Base-by-base conservation (phyloP, 2,113 vertebrate genomes). In the Syngnathus floridae region DNA sequence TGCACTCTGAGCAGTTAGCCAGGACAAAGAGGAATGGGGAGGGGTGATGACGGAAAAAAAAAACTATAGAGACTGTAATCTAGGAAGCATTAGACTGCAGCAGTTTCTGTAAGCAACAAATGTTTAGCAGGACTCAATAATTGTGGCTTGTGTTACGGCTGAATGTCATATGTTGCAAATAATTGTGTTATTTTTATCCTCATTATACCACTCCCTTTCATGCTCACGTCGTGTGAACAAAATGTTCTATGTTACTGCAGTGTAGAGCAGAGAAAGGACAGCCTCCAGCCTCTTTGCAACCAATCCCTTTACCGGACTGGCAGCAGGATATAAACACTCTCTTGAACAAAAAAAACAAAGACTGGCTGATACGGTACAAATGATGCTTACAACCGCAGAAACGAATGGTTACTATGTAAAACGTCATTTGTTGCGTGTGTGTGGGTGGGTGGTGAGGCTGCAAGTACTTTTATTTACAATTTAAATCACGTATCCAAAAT, bases 201-300 rank as follows among this genome's bases (percentile, higher is more conserved):
- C 0, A 45, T 0, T 26, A 2, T n/a, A 38, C 16, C 1, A 59
- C 22, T 67, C 40, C 43, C 58, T 65, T 43, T 49, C 10, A 60
- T 37, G 8, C 2, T 36, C 1, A n/a, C 41, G 62, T 68, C 40
- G 65, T 62, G 41, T 66, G 88, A 64, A 91, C 89, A 90, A 52
- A 80, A 82, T 75, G 90, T 88, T 83, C 86, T 82, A 52, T 74
- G 84, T 84, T 85, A 76, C 75, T 82, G 81, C 83, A 86, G 81
- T 71, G 67, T 75, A 67, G 64, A 62, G 68, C 67, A 69, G 35
- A 76, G 66, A 74, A 21, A 80, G 77, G 85, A 70, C 71, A 17
- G 69, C 75, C 60, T 71, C 37, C n/a, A 63, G 41, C 73, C 71
- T 69, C 75, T 73, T 58, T 69, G 61, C 16, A 70, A 19, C 85